Percentiles rank a stretch among this genome's conserved stretches.
phyloP scores from a whole-genome alignment of 2,113 vertebrate genomes.

The Physeter macrocephalus region DNA sequence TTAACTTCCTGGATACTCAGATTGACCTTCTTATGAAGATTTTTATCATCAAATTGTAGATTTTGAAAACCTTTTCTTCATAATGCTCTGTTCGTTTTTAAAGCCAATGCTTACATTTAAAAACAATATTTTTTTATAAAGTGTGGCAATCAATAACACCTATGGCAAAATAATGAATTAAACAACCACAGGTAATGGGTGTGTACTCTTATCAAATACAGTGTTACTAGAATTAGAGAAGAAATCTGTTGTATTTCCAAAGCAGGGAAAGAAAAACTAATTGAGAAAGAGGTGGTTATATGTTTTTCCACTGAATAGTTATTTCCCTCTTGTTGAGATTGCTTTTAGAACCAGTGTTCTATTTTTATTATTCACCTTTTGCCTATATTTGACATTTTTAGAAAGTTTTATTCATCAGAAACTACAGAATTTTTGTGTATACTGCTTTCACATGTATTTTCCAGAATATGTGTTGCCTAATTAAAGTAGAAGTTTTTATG shows the following conservation, averaged over 20 bases:
- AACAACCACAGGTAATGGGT: not conserved
- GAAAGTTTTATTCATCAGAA: not conserved
- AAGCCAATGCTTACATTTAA: not conserved
- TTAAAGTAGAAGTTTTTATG: constrained; percentile 18
- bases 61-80: constrained; percentile 12
- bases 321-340: not conserved
- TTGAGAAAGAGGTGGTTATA: not conserved
- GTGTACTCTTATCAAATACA: not conserved
- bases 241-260: not conserved
- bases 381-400: not conserved
- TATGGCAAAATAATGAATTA: not conserved
- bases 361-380: not conserved
- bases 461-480: not conserved
- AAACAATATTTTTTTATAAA: not conserved
- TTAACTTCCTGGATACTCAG: constrained; percentile 12
- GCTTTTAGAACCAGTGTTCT: not conserved
- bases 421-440: not conserved
- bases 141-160: not conserved
- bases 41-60: constrained; percentile 30
- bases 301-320: not conserved
- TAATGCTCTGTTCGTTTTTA: not conserved
- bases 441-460: not conserved
- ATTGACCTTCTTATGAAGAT: not conserved
- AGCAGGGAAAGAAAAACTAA: not conserved
- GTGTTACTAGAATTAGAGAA: not conserved